Conservation (phyloP, 2,113 vertebrate species). For the Cavia aperea region DNA sequence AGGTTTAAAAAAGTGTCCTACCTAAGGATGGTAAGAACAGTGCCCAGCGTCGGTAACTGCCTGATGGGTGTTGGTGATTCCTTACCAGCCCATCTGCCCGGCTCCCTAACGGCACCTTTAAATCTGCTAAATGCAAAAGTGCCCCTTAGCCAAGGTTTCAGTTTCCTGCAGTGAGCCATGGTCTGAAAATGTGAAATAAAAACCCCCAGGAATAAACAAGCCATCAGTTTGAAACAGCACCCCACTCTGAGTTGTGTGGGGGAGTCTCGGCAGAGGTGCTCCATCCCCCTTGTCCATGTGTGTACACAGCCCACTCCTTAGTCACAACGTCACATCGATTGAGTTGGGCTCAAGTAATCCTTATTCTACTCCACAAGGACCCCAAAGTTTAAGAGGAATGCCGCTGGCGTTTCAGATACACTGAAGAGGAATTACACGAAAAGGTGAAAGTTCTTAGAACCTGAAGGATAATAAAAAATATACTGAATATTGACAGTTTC, state of each 20-base stretch:
- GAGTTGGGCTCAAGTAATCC: not conserved
- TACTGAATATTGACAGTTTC: not conserved
- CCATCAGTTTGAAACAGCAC: not conserved
- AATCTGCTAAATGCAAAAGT: not conserved
- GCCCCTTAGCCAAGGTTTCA: not conserved
- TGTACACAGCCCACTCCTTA: accelerated
- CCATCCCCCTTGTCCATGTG: not conserved
- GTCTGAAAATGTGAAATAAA: not conserved
- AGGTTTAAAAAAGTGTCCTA: not conserved
- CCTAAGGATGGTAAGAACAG: accelerated
- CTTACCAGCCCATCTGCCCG: not conserved
- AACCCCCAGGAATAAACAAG: not conserved
- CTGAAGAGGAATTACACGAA: not conserved
- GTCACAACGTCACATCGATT: not conserved
- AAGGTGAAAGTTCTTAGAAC: not conserved
- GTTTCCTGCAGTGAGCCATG: not conserved
- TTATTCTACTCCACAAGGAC: not conserved
- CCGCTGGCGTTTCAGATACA: not conserved
- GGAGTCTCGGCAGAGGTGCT: not conserved
- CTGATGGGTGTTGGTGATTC: accelerated
- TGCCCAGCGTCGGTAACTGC: not conserved
- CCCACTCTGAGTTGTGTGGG: no score
- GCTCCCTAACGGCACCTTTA: not conserved
- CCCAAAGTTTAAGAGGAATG: not conserved
- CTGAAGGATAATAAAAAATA: not conserved